A percentile compares a stretch with the other conserved stretches of the same genome.
These are phyloP conservation scores for Drosophila melanosoma DNA, from an alignment of 2,888 invertebrate genomes.

Conservation along the genomic window DNA sequence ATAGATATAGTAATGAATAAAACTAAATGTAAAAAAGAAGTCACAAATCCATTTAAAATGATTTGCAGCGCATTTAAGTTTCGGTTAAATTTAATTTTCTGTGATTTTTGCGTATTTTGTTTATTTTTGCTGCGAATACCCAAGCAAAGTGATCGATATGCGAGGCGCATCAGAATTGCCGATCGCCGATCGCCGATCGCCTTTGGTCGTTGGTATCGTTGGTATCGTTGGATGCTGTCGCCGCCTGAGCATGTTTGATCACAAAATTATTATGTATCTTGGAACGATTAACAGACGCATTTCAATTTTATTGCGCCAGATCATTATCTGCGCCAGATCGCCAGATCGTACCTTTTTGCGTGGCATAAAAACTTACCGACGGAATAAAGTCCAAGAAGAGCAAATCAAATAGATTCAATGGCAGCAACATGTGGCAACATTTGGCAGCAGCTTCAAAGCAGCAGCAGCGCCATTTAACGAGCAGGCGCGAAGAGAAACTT, in stretches of 20 bases:
- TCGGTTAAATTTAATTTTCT: constrained; percentile 31
- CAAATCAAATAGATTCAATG: constrained; percentile 67
- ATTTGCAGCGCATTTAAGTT: constrained; percentile 15
- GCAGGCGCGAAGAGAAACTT: constrained; percentile 76
- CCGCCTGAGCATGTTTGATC: constrained; percentile 54
- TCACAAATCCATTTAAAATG: not conserved
- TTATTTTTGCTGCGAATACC: constrained; percentile 1
- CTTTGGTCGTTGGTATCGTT: constrained; percentile 24
- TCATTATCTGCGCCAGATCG: constrained; percentile 67
- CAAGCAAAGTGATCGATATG: constrained; percentile 70
- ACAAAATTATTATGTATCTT: constrained; percentile 80
- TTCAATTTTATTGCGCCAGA: constrained; percentile 78
- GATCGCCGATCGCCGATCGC: constrained; percentile 32
- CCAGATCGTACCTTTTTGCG: constrained; percentile 51
- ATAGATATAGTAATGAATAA: not conserved
- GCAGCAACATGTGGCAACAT: constrained; percentile 24
- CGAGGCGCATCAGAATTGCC: constrained; percentile 38
- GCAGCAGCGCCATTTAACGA: constrained; percentile 68
- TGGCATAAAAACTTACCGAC: constrained; percentile 23
- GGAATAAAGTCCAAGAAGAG: constrained; percentile 37
- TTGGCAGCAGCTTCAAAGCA: constrained; percentile 62
- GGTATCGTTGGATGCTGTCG: constrained; percentile 23
- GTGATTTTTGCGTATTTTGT: constrained; percentile 71
- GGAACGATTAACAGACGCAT: constrained; percentile 78
- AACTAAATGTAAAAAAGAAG: not conserved